Evolutionary conservation across 2,888 invertebrate genomes (phyloP).

Genomic region (Nebria brevicollis): DNA sequence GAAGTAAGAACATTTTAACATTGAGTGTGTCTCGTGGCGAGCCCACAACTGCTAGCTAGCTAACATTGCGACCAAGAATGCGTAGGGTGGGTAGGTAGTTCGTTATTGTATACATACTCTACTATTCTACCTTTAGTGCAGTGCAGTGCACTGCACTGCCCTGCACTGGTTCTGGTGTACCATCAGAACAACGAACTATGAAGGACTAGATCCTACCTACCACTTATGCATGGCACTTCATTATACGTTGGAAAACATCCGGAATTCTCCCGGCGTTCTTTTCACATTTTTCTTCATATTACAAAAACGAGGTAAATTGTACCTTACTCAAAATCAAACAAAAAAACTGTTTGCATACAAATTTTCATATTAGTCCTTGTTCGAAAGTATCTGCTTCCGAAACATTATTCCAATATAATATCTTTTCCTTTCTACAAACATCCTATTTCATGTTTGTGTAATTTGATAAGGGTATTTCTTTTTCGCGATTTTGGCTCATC

Average conservation of each 20-base stretch:
- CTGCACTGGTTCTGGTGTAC: neutral
- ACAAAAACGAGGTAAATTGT: neutral
- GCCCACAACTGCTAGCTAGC: neutral
- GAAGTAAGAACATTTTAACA: neutral
- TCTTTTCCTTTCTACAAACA: no score
- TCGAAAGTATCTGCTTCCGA: no score
- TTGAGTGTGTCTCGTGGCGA: neutral
- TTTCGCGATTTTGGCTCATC: no score
- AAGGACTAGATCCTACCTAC: constrained; percentile 12
- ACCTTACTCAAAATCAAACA: neutral
- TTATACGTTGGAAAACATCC: neutral
- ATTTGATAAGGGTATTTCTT: no score
- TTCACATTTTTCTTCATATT: neutral
- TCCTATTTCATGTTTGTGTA: no score
- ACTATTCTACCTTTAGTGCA: neutral
- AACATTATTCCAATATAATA: no score
- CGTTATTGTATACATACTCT: neutral
- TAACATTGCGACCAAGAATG: neutral
- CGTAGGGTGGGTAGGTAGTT: neutral
- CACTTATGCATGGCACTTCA: constrained; percentile 20
- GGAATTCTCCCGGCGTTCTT: neutral
- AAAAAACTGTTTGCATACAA: neutral
- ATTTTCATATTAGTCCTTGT: neutral
- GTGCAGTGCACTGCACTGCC: neutral
- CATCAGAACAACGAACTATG: neutral